Conservation (phyloP, 2,113 vertebrate genomes). For the Dicrurus megarhynchus region DNA sequence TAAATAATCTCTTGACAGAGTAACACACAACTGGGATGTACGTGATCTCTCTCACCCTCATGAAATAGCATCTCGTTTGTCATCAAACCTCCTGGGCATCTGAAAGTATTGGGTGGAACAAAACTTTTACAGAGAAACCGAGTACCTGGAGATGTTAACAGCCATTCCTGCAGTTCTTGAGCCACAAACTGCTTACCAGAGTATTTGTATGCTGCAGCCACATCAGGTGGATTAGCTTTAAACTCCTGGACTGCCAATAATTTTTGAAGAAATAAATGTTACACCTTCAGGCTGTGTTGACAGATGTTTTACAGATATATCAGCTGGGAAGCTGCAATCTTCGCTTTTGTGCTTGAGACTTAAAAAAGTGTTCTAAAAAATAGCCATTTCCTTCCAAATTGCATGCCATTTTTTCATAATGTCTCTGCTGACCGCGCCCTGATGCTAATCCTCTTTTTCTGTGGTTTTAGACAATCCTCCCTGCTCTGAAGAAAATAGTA, state of each 20-base stretch:
- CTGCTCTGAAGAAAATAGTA: background rate
- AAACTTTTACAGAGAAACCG: background rate
- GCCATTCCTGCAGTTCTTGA: background rate
- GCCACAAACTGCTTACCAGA: background rate
- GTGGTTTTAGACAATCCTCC: background rate
- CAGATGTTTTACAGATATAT: background rate
- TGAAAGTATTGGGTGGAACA: background rate
- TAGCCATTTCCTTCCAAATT: background rate
- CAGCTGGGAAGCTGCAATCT: background rate
- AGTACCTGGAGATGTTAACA: background rate
- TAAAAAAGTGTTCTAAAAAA: background rate
- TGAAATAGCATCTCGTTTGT: background rate
- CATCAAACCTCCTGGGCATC: background rate
- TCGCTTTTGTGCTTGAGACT: background rate
- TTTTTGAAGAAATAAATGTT: background rate
- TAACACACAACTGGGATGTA: background rate
- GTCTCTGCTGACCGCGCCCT: background rate
- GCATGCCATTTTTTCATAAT: background rate
- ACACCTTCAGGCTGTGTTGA: background rate
- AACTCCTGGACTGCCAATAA: background rate
- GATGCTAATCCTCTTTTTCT: background rate
- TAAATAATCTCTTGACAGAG: background rate
- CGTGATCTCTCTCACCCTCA: accelerated
- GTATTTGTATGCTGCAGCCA: background rate
- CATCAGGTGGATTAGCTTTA: background rate